Base-by-base conservation (phyloP, 2,113 vertebrate species). In the Tragelaphus imberbis region DNA sequence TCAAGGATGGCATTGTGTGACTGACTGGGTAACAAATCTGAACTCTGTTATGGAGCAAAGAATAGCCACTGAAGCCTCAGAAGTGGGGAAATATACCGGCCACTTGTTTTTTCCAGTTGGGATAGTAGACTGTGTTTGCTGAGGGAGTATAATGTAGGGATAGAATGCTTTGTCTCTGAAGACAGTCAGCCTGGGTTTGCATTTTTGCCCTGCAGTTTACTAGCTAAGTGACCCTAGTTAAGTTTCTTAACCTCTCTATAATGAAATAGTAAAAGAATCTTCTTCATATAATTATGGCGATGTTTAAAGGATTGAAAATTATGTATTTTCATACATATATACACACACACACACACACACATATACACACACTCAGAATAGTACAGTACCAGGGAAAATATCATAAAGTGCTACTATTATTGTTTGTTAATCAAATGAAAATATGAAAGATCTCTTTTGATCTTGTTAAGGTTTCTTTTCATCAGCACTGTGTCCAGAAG, bases 301-400 rank as follows among this genome's bases (percentile, higher is more conserved):
- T 51, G 1, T 59, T 71, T 58, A 59, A 90, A 51, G 63, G 3
- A 59, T 58, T 88, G 27, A 79, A 79, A 36, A 55, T 53, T 27
- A 77, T 7, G 3, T 27, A 30, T 79, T 79, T 79, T 27, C 71
- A 71, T 49, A n/a, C 5, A 25, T 21, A 44, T 27, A 28, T 12
- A 28, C 0, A 23, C 0, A 40, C 0, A 71, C 1, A 47, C 3
- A 44, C 1, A 14, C 0, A 12, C 8, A 90, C 10, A 36, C 0
- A 51, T 0, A 63, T 6, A 53, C 6, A 36, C 21, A 27, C 5
- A 75, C 15, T 58, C 51, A 63, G 36, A 79, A 49, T 3, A 56
- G 12, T 77, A 6, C 1, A 82, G 47, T 55, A 12, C 15, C 40
- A 92, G 8, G 33, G 89, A 90, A 90, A 10, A 90, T 87, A 28